These are phyloP conservation scores for Sterna hirundo DNA, from an alignment of 2,113 vertebrate genomes.

Conservation along the genomic window DNA sequence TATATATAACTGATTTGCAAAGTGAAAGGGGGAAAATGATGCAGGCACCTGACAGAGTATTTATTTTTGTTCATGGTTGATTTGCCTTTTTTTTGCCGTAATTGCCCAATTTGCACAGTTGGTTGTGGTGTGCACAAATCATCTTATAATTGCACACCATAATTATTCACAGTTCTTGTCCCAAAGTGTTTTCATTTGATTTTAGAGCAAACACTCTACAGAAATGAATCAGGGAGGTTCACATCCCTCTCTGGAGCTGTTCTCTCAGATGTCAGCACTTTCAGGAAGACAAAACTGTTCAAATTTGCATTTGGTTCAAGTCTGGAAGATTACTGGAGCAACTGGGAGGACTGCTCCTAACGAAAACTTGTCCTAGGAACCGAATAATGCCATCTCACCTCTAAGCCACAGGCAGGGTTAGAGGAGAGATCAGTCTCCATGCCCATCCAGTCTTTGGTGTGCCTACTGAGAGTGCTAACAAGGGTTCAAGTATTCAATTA, in stretches of 20 bases:
- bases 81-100: slow-evolving; percentile 14
- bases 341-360: not conserved
- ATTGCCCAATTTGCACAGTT: slow-evolving; percentile 60
- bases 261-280: slow-evolving; percentile 43
- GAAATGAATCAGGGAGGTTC: slow-evolving; percentile 30
- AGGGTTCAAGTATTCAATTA: not conserved
- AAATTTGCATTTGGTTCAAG: slow-evolving; percentile 36
- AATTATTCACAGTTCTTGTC: slow-evolving; percentile 57
- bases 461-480: not conserved
- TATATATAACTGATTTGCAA: slow-evolving; percentile 11
- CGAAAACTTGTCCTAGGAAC: not conserved
- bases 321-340: slow-evolving; percentile 38
- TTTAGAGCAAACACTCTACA: slow-evolving; percentile 49
- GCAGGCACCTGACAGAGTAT: slow-evolving; percentile 43
- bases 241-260: slow-evolving; percentile 3
- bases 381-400: not conserved
- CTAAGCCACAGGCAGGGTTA: not conserved
- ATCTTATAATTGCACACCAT: slow-evolving; percentile 45
- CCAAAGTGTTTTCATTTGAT: slow-evolving; percentile 59
- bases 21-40: slow-evolving; percentile 49
- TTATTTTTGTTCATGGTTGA: slow-evolving; percentile 56
- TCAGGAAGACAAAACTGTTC: slow-evolving; percentile 35
- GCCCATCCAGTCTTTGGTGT: not conserved
- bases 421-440: not conserved
- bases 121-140: slow-evolving; percentile 56